Base-by-base conservation (phyloP, 2,888 invertebrate genomes). In the Uropetala carovei region DNA sequence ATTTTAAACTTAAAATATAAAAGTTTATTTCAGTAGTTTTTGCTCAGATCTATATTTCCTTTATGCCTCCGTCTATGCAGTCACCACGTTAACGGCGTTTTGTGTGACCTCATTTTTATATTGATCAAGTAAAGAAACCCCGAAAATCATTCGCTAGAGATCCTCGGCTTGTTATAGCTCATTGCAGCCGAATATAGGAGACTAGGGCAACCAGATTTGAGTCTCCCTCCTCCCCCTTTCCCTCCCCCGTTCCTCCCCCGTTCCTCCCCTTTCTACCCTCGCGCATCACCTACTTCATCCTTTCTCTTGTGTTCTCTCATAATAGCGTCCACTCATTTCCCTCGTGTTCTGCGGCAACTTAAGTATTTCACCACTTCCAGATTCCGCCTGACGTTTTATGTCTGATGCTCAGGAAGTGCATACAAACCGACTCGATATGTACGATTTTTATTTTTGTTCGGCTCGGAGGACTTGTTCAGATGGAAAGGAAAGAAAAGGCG, bases 171-270 rank as follows among this genome's bases (percentile, higher is more conserved):
- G 75, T 27, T 75, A 75, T 75, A 75, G 75, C 75, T 75, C 75
- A 75, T 27, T 75, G 75, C 75, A 75, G 75, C 22, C 75, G 75
- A 75, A 75, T 75, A 75, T 75, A 75, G 75, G 75, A 75, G 75
- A 75, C 75, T 75, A 75, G 75, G 75, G 75, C 75, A 86, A 64
- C 59, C 59, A 64, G 86, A 27, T 27, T 27, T 82, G n/a, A 16
- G n/a, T 64, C 11, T 64, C 5, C 64, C 64, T 13, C n/a, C 64
- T n/a, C 64, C 11, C 11, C 64, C 11, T 5, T 64, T 7, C 64
- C 2, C 64, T 7, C 7, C 27, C 82, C 16, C 82, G 11, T 30
- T 16, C 82, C 7, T 13, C 8, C 81, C 83, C 1, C 43, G 1
- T 5, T 83, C 43, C 13, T 14, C 56, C 43, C 83, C 27, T 56